Base-by-base conservation (phyloP, 1,140 invertebrate genomes). In the Thaumatotibia leucotreta region DNA sequence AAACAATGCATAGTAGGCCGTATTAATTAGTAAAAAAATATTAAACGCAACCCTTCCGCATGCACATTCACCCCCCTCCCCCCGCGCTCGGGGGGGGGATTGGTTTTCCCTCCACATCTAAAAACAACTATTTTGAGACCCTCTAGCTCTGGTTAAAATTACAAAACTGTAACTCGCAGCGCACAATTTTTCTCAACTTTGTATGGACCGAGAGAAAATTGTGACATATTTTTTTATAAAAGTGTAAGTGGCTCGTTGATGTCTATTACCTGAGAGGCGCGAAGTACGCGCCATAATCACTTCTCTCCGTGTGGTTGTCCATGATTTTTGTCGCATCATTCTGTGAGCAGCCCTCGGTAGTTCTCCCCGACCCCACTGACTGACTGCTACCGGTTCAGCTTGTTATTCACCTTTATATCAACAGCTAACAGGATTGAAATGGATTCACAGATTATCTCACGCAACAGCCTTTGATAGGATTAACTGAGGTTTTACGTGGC, bases 341-440 rank as follows among this genome's bases (percentile, higher is more conserved):
- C 24, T 74, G 76, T 86, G 88, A 90, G 86, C 88, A 90, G 88
- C 80, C 88, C 88, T 90, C 85, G 79, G 84, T 80, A 88, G 88
- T 81, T 69, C 64, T 67, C 52, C 75, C 78, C 76, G 81, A 86
- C 81, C 82, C 79, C 79, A 84, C 82, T 79, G 84, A 90, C 88
- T 90, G 84, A 90, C 88, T 90, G 86, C 84, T 86, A 74, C 23
- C 61, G 45, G 5, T 31, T 11, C 45, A 14, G 23, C 5, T 8
- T 45, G 61, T 64, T 29, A 63, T 61, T 54, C 35, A 58, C 67
- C 79, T 88, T 86, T 89, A 90, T 90, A 87, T 79, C 69, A 80
- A 39, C 52, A 23, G 27, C 68, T 90, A 90, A 90, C 72, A 49
- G 70, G 84, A 87, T 90, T 86, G 61, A 45, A 24, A 58, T 24